These are phyloP conservation scores for Elgaria multicarinata DNA, from an alignment of 2,113 vertebrate genomes.

Conservation along the genomic window DNA sequence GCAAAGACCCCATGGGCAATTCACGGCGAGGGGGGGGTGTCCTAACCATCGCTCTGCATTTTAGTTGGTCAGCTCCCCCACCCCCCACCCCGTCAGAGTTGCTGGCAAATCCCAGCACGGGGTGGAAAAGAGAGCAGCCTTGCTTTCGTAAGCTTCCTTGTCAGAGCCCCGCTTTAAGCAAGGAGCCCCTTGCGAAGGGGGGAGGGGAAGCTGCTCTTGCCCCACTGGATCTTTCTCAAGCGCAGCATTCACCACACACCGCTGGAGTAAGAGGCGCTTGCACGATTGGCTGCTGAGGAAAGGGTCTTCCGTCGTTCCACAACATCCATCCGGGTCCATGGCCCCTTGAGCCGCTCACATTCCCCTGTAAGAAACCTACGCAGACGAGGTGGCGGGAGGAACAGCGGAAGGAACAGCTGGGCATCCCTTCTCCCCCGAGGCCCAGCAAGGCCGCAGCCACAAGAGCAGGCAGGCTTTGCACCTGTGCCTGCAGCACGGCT, in stretches of 20 bases:
- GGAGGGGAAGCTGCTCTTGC: slow-evolving; percentile 71
- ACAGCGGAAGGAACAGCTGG: background rate
- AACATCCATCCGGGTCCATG: too few relatives aligned
- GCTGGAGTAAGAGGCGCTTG: background rate
- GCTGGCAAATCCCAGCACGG: background rate
- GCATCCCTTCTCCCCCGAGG: too few relatives aligned
- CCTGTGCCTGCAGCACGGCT: too few relatives aligned
- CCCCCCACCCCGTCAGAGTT: rapidly evolving
- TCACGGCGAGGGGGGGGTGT: too few relatives aligned
- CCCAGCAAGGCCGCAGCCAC: background rate
- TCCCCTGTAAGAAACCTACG: background rate
- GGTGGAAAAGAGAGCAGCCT: background rate
- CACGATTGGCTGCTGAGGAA: background rate
- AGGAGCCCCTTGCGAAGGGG: slow-evolving; percentile 31
- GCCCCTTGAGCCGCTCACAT: background rate
- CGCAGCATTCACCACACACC: slow-evolving; percentile 15
- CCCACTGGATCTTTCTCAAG: slow-evolving; percentile 63
- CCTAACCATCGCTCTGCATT: background rate
- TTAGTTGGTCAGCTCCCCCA: background rate
- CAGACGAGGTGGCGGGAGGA: too few relatives aligned
- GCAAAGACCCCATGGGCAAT: background rate
- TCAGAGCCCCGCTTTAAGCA: background rate
- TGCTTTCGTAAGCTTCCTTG: too few relatives aligned
- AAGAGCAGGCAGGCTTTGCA: too few relatives aligned
- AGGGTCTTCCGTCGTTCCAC: background rate